A percentile compares a stretch with the other conserved stretches of the same genome.
Conservation (phyloP, 2,113 vertebrate species). For the Arvicanthis niloticus region DNA sequence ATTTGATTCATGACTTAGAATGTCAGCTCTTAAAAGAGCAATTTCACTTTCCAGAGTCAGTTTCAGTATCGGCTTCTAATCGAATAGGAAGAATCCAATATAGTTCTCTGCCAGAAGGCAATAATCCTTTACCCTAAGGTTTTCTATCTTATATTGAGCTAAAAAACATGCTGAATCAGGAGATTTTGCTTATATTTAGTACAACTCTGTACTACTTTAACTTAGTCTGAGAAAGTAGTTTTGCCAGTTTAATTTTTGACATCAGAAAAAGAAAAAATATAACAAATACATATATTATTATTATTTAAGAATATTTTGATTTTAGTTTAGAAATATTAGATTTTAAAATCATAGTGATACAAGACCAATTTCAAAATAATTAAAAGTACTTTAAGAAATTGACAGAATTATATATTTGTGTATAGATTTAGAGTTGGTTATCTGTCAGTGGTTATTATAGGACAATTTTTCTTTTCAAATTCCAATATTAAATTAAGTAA, state of each 20-base stretch:
- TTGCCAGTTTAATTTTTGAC: neutral
- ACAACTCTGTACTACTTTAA: neutral
- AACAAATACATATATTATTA: neutral
- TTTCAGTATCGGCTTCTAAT: slow-evolving; percentile 72
- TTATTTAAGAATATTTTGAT: slow-evolving; percentile 1
- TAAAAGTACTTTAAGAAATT: neutral
- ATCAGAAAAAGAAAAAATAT: neutral
- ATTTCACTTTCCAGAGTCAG: slow-evolving; percentile 57
- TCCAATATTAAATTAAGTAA: neutral
- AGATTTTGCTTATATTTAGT: slow-evolving; percentile 52
- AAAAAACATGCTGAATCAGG: slow-evolving; percentile 65
- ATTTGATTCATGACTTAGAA: slow-evolving; percentile 59
- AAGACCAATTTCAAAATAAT: neutral
- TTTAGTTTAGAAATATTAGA: neutral
- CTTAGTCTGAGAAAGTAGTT: neutral
- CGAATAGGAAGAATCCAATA: slow-evolving; percentile 64
- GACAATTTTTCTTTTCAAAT: neutral
- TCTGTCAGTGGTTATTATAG: neutral
- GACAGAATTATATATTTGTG: neutral
- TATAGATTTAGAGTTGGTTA: neutral
- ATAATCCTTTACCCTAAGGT: slow-evolving; percentile 78
- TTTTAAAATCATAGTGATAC: neutral
- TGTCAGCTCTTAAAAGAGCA: slow-evolving; percentile 22
- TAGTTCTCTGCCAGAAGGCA: slow-evolving; percentile 60
- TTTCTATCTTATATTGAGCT: slow-evolving; percentile 71